These are phyloP conservation scores for Drosophila pseudoobscura DNA, from an alignment of 1,140 invertebrate genomes.

Conservation along the genomic window DNA sequence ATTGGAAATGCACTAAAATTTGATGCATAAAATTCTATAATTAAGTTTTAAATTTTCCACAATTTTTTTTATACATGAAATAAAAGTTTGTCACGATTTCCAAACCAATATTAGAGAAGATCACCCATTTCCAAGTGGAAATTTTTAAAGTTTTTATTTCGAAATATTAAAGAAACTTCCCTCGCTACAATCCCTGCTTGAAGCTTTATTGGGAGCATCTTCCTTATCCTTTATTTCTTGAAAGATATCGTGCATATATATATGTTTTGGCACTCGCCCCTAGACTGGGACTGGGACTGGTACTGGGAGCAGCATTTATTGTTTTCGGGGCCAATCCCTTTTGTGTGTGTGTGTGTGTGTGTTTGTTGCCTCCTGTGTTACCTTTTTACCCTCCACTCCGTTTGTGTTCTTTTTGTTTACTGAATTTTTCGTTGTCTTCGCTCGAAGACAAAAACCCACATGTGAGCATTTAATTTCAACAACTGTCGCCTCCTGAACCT, in stretches of 20 bases:
- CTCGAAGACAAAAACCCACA: slow-evolving; percentile 75
- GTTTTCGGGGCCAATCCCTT: slow-evolving; percentile 31
- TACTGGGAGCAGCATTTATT: slow-evolving; percentile 20
- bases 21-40: no score
- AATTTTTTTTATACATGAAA: no score
- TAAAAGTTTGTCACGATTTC: no score
- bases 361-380: slow-evolving; percentile 20
- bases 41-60: no score
- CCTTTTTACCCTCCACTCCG: slow-evolving; percentile 20
- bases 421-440: slow-evolving; percentile 20
- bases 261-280: slow-evolving; percentile 44
- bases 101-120: no score
- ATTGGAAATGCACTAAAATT: no score
- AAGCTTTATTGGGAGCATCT: slow-evolving; percentile 47
- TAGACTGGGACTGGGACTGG: slow-evolving; percentile 17
- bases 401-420: slow-evolving; percentile 1
- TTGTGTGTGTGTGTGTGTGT: no score
- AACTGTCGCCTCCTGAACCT: slow-evolving; percentile 69
- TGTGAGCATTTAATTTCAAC: slow-evolving; percentile 83
- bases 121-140: no score
- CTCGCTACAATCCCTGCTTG: slow-evolving; percentile 20
- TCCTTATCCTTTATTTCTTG: neutral
- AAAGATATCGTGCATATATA: slow-evolving; percentile 1
- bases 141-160: no score
- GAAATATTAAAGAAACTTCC: slow-evolving; percentile 18